A percentile compares a stretch with the other conserved stretches of the same genome.
Conservation (phyloP, 37 sponge, comb jelly and placozoan species). For the Diacarnus erythraeanus region DNA sequence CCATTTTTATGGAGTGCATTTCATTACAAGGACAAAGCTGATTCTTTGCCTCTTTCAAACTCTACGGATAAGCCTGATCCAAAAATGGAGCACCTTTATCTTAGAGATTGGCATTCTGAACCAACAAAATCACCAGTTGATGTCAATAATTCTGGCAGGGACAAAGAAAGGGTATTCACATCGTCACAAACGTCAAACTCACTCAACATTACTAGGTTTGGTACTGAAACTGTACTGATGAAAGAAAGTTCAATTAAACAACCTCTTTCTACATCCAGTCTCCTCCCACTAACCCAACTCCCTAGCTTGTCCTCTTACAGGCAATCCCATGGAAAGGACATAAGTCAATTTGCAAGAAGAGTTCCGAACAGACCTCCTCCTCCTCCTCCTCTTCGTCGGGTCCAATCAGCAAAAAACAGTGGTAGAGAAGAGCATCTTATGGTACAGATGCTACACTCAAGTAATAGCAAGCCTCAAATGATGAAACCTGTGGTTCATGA, state of each 20-base stretch:
- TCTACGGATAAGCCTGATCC: too few species aligned
- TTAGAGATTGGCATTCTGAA: too few species aligned
- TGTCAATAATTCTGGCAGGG: too few species aligned
- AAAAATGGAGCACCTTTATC: too few species aligned
- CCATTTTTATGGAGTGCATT: too few species aligned
- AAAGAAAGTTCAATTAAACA: slow-evolving; percentile 7
- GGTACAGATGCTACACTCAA: too few species aligned
- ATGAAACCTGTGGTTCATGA: slow-evolving; percentile 5
- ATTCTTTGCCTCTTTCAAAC: too few species aligned
- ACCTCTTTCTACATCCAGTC: background rate
- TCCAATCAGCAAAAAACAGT: background rate
- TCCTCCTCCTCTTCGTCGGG: background rate
- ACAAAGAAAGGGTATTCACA: too few species aligned
- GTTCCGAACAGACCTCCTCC: background rate
- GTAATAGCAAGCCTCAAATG: background rate
- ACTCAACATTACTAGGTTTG: too few species aligned
- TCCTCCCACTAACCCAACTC: background rate
- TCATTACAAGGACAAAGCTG: too few species aligned
- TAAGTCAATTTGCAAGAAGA: background rate
- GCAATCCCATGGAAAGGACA: background rate
- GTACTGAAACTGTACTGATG: slow-evolving; percentile 9
- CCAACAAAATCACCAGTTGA: background rate
- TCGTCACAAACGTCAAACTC: too few species aligned
- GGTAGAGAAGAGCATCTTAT: background rate
- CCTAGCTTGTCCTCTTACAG: background rate